A percentile compares a stretch with the other conserved stretches of the same genome.
These are phyloP conservation scores for Chaetura pelagica DNA, from an alignment of 2,113 vertebrate genomes.

Conservation along the genomic window DNA sequence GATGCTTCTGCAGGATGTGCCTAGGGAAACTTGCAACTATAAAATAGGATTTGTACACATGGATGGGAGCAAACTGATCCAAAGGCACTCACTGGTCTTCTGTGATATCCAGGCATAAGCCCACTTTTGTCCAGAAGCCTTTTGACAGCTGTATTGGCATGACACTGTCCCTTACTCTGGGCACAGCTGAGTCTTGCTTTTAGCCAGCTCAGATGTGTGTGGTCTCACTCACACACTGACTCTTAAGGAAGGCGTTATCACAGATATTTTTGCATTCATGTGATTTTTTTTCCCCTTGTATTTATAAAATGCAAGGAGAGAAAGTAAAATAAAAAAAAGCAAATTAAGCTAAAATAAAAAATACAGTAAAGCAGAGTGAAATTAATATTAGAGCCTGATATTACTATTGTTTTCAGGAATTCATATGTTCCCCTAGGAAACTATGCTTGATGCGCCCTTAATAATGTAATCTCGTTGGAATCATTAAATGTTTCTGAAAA, in stretches of 20 bases:
- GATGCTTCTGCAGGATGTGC: neutral
- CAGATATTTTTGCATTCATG: neutral
- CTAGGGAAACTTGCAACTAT: neutral
- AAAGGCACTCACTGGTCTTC: neutral
- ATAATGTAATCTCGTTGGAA: neutral
- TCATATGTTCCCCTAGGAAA: neutral
- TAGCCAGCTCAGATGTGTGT: neutral
- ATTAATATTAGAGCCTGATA: neutral
- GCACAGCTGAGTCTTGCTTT: neutral
- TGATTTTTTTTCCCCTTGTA: neutral
- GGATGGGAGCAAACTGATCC: neutral
- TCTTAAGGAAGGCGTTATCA: neutral
- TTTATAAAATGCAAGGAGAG: neutral
- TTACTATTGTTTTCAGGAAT: neutral
- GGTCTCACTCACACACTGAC: neutral
- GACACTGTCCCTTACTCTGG: neutral
- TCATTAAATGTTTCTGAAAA: neutral
- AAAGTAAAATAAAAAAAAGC: neutral
- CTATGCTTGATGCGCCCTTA: neutral
- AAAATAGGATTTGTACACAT: neutral
- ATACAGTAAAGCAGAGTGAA: neutral
- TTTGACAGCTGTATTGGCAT: neutral
- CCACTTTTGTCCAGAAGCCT: neutral
- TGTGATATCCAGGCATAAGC: neutral
- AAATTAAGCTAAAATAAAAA: neutral